A percentile compares a stretch with the other conserved stretches of the same genome.
Evolutionary conservation across 1,140 invertebrate species (phyloP).

Genomic region (Cepaea nemoralis): DNA sequence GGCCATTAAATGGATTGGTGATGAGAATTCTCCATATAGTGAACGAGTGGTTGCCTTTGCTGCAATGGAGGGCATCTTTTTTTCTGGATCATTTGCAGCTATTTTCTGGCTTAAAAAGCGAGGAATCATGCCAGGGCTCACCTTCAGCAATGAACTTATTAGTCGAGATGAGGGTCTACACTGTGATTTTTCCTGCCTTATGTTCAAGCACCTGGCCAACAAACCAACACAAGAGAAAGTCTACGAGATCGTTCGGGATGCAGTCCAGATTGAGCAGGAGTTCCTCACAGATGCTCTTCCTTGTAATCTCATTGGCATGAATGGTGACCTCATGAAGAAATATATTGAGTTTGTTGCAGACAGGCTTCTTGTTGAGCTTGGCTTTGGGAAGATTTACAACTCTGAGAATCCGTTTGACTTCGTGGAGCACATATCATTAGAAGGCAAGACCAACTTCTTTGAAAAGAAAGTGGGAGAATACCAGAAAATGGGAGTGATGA

Average conservation of each 20-base stretch:
- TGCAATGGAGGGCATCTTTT: slow-evolving; percentile 98
- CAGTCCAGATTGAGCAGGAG: slow-evolving; percentile 96
- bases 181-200: slow-evolving; percentile 98
- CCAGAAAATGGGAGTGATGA: slow-evolving; percentile 94
- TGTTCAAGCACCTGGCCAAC: slow-evolving; percentile 94
- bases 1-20: slow-evolving; percentile 94
- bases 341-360: slow-evolving; percentile 99
- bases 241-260: slow-evolving; percentile 89
- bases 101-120: slow-evolving; percentile 99
- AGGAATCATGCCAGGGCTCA: slow-evolving; percentile 97
- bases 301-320: slow-evolving; percentile 96
- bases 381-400: slow-evolving; percentile 91
- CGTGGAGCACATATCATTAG: slow-evolving; percentile 98
- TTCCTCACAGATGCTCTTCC: slow-evolving; percentile 97
- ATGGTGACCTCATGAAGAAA: slow-evolving; percentile 91
- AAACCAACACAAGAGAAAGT: slow-evolving; percentile 86
- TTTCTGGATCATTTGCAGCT: slow-evolving; percentile 94
- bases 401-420: slow-evolving; percentile 98
- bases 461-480: slow-evolving; percentile 99
- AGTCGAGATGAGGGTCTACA: slow-evolving; percentile 98
- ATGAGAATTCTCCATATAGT: slow-evolving; percentile 85
- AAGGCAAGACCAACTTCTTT: slow-evolving; percentile 99
- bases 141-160: slow-evolving; percentile 99
- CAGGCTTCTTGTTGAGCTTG: slow-evolving; percentile 88
- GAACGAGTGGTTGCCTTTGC: slow-evolving; percentile 98